Evolutionary conservation across 2,113 vertebrate species (phyloP).

Genomic region (Paralichthys olivaceus): DNA sequence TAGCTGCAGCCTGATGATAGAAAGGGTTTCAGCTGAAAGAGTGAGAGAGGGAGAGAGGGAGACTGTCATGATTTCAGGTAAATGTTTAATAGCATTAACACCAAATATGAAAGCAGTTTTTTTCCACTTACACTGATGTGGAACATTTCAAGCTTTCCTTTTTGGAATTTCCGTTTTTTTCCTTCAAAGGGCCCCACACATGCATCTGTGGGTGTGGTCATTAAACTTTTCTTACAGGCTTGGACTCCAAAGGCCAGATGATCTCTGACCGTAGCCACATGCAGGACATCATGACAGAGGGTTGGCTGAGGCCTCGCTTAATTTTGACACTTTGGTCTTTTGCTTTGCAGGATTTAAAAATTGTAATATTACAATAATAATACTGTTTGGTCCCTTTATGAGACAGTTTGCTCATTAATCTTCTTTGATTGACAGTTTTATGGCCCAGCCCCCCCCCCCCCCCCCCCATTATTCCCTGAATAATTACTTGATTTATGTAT

Average conservation of each 20-base stretch:
- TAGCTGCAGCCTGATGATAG: neutral
- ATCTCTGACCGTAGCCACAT: slow-evolving; percentile 1
- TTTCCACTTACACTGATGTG: neutral
- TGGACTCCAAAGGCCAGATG: slow-evolving; percentile 10
- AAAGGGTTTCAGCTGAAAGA: neutral
- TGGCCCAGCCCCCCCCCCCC: slow-evolving; percentile 11
- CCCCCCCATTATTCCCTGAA: slow-evolving; percentile 1
- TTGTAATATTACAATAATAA: too few species aligned
- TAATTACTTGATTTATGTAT: slow-evolving; percentile 30
- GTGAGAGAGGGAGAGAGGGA: neutral
- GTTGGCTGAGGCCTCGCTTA: neutral
- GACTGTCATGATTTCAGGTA: neutral
- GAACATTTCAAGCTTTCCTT: neutral
- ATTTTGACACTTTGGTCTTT: too few species aligned
- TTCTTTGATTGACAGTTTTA: slow-evolving; percentile 35
- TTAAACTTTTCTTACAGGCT: slow-evolving; percentile 22
- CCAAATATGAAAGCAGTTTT: neutral
- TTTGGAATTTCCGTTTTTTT: too few species aligned
- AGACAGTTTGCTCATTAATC: slow-evolving; percentile 16
- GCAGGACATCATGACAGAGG: slow-evolving; percentile 31
- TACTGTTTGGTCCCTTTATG: neutral
- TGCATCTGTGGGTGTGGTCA: slow-evolving; percentile 54
- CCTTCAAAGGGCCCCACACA: neutral
- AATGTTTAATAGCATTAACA: slow-evolving; percentile 22
- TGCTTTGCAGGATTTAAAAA: neutral